A percentile compares a stretch with the other conserved stretches of the same genome.
phyloP scores from a whole-genome alignment of 2,797 vertebrate species.

The Rhinichthys osculus region DNA sequence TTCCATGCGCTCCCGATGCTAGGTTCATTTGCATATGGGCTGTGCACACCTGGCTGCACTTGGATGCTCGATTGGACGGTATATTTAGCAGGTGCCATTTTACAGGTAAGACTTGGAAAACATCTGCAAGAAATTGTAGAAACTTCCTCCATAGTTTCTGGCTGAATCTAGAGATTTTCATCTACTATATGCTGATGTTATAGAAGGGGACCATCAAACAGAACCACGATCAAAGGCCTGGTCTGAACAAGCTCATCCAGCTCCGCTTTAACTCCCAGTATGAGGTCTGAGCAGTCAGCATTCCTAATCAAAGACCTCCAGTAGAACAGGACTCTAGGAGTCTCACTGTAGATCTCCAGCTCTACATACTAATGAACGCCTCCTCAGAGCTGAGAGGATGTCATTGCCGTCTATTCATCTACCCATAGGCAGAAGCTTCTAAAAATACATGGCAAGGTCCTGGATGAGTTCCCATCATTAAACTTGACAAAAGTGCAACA shows the following conservation, averaged over 20 bases:
- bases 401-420: conserved; percentile 38
- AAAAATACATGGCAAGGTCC: conserved; percentile 6
- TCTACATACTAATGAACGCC: conserved; percentile 50
- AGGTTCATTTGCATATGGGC: conserved; percentile 80
- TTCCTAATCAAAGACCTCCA: conserved; percentile 60
- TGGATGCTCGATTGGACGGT: conserved; percentile 90
- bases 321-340: conserved; percentile 32
- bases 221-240: conserved; percentile 51
- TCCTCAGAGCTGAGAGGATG: conserved; percentile 34
- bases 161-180: not conserved
- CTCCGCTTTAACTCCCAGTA: conserved; percentile 42
- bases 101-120: conserved; percentile 79
- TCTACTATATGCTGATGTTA: conserved; percentile 40
- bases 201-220: conserved; percentile 54
- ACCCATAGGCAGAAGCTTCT: not conserved
- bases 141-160: not conserved
- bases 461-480: not conserved
- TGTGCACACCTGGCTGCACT: conserved; percentile 84
- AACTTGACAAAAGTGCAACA: not conserved
- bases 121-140: too few species aligned
- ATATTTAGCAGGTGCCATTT: conserved; percentile 85
- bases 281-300: conserved; percentile 41
- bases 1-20: conserved; percentile 88
- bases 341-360: conserved; percentile 39
- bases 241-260: conserved; percentile 55